phyloP scores from a whole-genome alignment of 2,888 invertebrate species.

The Notodonta ziczac region DNA sequence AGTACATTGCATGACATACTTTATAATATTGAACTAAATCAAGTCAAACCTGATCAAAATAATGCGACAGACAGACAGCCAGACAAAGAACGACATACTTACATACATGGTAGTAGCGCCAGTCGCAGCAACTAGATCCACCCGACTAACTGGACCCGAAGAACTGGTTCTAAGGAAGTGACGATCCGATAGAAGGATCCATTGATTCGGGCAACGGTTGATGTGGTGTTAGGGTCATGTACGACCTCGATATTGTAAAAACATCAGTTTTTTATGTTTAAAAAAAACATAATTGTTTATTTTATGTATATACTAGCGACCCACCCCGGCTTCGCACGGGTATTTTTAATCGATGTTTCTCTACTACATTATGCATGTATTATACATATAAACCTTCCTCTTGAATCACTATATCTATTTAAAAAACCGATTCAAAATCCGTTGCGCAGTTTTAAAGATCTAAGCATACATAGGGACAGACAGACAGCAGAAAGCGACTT shows the following conservation, averaged over 20 bases:
- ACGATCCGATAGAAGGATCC: conserved; percentile 2
- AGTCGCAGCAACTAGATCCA: not conserved
- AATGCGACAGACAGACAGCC: not conserved
- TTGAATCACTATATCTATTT: too few species aligned
- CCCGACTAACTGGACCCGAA: conserved; percentile 2
- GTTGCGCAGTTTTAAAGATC: too few species aligned
- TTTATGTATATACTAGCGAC: too few species aligned
- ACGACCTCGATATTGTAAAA: not conserved
- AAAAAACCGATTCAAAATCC: too few species aligned
- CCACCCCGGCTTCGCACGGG: too few species aligned
- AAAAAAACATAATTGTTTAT: too few species aligned
- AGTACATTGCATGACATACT: not conserved
- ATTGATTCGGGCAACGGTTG: not conserved
- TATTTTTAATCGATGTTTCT: too few species aligned
- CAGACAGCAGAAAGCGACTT: too few species aligned
- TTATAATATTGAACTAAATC: not conserved
- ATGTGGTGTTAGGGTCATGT: not conserved
- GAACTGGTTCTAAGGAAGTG: conserved; percentile 5
- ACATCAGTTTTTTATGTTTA: too few species aligned
- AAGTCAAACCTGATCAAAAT: conserved; percentile 1
- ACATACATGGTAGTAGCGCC: not conserved
- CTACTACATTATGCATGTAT: too few species aligned
- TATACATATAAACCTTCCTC: too few species aligned
- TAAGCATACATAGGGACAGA: too few species aligned
- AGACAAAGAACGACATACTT: not conserved